Evolutionary conservation across 2,888 invertebrate species (phyloP).

Genomic region (Pachymerium ferrugineum): DNA sequence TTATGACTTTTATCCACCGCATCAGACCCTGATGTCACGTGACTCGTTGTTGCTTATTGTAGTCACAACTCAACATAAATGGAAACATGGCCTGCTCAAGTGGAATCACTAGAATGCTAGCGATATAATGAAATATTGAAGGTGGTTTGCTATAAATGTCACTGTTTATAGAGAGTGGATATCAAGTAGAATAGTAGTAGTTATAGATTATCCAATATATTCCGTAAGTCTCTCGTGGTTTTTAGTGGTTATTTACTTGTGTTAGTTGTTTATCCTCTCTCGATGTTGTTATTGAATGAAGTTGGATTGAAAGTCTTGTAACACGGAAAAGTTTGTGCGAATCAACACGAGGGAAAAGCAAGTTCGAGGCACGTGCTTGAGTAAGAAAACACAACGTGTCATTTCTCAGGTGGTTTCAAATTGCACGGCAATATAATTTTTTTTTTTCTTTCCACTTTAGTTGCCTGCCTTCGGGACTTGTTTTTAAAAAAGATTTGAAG

Average conservation of each 20-base stretch:
- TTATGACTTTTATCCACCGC: not conserved
- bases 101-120: not conserved
- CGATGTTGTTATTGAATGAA: not conserved
- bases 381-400: not conserved
- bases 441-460: not conserved
- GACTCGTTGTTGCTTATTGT: slow-evolving; percentile 9
- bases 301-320: too few species aligned
- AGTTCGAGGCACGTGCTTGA: not conserved
- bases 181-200: not conserved
- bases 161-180: not conserved
- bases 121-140: slow-evolving; percentile 2
- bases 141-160: slow-evolving; percentile 8
- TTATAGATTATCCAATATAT: too few species aligned
- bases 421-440: not conserved
- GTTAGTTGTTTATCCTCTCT: not conserved
- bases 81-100: slow-evolving; percentile 9
- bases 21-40: slow-evolving; percentile 3
- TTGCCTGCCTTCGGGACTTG: not conserved
- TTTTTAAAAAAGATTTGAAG: too few species aligned
- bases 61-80: slow-evolving; percentile 13
- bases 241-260: too few species aligned
- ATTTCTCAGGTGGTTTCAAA: slow-evolving; percentile 8
- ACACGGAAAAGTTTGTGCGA: not conserved
- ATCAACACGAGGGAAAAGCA: not conserved
- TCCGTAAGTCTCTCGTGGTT: too few species aligned